phyloP scores from a whole-genome alignment of 2,888 invertebrate genomes.

The Selenia dentaria region DNA sequence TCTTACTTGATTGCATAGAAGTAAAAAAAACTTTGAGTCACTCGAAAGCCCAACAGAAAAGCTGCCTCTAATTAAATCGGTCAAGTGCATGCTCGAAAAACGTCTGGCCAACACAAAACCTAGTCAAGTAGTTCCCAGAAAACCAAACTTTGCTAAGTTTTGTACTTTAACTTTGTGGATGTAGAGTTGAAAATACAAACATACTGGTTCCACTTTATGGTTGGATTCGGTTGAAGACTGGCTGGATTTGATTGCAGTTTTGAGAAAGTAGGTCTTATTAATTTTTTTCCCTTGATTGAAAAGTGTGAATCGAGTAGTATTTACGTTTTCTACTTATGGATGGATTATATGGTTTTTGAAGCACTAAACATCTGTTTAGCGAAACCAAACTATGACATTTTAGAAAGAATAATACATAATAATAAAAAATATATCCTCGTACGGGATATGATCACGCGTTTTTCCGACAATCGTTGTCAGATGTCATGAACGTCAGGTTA shows the following conservation, averaged over 20 bases:
- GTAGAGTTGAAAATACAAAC: conserved; percentile 8
- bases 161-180: conserved; percentile 4
- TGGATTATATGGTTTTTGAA: too few relatives aligned
- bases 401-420: too few relatives aligned
- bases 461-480: too few relatives aligned
- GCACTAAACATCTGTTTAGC: too few relatives aligned
- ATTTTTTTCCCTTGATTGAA: too few relatives aligned
- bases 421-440: too few relatives aligned
- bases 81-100: conserved; percentile 25
- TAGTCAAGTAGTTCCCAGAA: conserved; percentile 3
- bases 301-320: too few relatives aligned
- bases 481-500: too few relatives aligned
- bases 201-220: not conserved
- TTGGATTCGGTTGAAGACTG: not conserved
- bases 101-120: conserved; percentile 25
- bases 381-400: too few relatives aligned
- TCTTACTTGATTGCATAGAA: conserved; percentile 1
- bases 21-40: conserved; percentile 6
- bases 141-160: conserved; percentile 1
- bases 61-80: conserved; percentile 29
- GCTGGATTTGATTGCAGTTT: not conserved
- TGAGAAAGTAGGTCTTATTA: too few relatives aligned
- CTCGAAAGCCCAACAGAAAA: conserved; percentile 16
- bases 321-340: too few relatives aligned
- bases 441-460: too few relatives aligned